phyloP scores from a whole-genome alignment of 2,888 invertebrate species.

The Arctia plantaginis region DNA sequence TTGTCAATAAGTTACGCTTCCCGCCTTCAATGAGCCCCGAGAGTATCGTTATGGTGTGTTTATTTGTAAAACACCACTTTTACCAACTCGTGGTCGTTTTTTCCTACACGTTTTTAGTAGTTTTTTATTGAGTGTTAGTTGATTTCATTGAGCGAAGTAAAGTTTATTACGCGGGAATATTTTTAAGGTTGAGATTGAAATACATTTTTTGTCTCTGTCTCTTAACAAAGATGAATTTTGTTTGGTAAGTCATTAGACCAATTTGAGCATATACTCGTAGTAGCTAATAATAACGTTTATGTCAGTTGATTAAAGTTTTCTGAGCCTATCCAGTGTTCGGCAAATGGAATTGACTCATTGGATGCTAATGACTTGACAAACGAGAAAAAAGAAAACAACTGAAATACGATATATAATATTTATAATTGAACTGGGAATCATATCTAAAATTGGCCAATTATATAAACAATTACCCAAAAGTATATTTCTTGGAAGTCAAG shows the following conservation, averaged over 20 bases:
- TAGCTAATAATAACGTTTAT: background rate
- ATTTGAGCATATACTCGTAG: background rate
- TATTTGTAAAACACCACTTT: constrained; percentile 69
- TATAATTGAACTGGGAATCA: constrained; percentile 2
- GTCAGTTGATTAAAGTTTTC: background rate
- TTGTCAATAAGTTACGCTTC: constrained; percentile 82
- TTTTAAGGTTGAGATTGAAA: background rate
- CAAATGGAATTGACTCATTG: background rate
- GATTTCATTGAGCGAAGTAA: constrained; percentile 17
- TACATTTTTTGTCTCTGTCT: background rate
- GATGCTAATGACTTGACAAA: background rate
- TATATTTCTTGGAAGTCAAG: constrained; percentile 71
- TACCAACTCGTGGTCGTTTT: constrained; percentile 42
- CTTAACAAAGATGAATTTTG: background rate
- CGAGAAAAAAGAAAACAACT: background rate
- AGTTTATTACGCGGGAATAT: constrained; percentile 20
- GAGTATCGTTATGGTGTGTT: constrained; percentile 69
- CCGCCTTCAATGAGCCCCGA: constrained; percentile 63
- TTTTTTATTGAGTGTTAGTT: constrained; percentile 46
- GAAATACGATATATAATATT: constrained; percentile 1
- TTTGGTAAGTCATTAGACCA: background rate
- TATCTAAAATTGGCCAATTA: constrained; percentile 28
- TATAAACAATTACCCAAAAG: constrained; percentile 61
- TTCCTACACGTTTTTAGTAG: constrained; percentile 29
- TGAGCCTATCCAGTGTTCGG: background rate